Conservation (phyloP, 2,888 invertebrate genomes). For the Erebia palarica region DNA sequence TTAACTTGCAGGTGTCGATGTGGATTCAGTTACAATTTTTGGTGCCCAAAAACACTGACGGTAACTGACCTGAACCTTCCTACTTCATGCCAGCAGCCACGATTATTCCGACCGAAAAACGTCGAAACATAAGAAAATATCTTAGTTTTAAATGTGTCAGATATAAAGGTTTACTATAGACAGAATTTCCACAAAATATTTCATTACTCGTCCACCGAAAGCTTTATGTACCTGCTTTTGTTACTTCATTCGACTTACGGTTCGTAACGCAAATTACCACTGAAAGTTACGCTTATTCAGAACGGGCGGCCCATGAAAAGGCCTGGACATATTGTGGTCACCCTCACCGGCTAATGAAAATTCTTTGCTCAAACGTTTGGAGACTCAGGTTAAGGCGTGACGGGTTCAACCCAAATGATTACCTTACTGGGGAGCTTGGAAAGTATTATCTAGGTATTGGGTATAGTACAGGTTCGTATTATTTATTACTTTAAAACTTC, state of each 20-base stretch:
- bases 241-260: background rate
- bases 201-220: background rate
- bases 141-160: too few species aligned
- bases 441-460: background rate
- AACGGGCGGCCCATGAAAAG: slow-evolving; percentile 33
- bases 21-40: too few species aligned
- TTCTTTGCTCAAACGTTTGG: slow-evolving; percentile 48
- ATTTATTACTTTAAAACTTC: too few species aligned
- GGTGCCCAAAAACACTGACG: too few species aligned
- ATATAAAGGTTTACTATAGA: too few species aligned
- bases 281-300: slow-evolving; percentile 29
- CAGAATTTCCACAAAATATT: too few species aligned
- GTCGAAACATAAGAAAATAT: too few species aligned
- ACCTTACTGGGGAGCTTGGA: slow-evolving; percentile 6
- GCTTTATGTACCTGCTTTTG: background rate
- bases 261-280: slow-evolving; percentile 8
- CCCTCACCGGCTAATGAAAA: slow-evolving; percentile 49
- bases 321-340: slow-evolving; percentile 40
- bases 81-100: too few species aligned
- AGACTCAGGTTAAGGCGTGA: slow-evolving; percentile 40
- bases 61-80: too few species aligned
- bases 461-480: too few species aligned
- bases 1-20: too few species aligned
- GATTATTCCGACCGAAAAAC: too few species aligned
- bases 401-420: slow-evolving; percentile 41